Conservation (phyloP, 2,888 invertebrate species). For the Cylindroiulus punctatus region DNA sequence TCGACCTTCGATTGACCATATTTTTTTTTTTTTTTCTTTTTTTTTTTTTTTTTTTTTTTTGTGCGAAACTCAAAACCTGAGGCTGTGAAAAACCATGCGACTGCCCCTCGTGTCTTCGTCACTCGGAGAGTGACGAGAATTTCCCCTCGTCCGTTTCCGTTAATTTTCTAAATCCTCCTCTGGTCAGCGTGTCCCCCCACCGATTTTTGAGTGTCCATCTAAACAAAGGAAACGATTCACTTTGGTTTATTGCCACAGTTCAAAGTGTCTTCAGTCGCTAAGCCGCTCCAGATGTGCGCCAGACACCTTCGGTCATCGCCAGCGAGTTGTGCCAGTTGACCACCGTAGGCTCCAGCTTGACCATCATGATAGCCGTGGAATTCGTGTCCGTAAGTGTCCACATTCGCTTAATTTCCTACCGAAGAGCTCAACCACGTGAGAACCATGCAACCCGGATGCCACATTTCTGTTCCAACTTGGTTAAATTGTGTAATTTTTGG, state of each 20-base stretch:
- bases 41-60: neutral
- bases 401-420: neutral
- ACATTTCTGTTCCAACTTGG: too few relatives aligned
- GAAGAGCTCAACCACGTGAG: too few relatives aligned
- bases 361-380: constrained; percentile 47
- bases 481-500: too few relatives aligned
- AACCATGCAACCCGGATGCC: too few relatives aligned
- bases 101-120: neutral
- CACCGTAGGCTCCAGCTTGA: neutral
- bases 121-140: too few relatives aligned
- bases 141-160: neutral
- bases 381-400: neutral
- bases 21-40: neutral
- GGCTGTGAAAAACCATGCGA: neutral
- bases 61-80: neutral
- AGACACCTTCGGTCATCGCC: neutral
- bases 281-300: neutral
- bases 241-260: neutral
- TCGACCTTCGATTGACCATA: constrained; percentile 8
- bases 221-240: constrained; percentile 9
- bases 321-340: neutral
- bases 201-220: constrained; percentile 10
- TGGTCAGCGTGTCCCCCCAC: neutral
- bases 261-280: neutral
- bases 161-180: neutral